phyloP scores from a whole-genome alignment of 2,797 vertebrate genomes.

The Pangasius krempfi region DNA sequence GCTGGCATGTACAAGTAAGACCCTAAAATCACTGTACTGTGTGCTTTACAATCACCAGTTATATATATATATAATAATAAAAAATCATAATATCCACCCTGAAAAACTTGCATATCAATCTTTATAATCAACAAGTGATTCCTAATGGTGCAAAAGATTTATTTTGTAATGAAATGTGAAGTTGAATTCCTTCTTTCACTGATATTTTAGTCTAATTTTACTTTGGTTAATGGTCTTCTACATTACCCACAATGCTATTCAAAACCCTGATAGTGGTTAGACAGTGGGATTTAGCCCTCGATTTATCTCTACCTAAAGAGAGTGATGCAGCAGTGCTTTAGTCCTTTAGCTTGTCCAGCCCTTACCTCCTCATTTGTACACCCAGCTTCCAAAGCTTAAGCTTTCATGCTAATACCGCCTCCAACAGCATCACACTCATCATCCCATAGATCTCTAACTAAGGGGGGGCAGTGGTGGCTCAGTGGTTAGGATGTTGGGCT shows the following conservation, averaged over 20 bases:
- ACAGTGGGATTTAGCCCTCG: neutral
- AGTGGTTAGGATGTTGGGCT: too few species aligned
- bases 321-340: neutral
- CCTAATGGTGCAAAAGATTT: neutral
- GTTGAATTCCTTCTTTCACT: neutral
- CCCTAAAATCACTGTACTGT: neutral
- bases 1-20: slow-evolving; percentile 66
- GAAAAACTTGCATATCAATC: neutral
- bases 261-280: neutral
- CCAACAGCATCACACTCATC: neutral
- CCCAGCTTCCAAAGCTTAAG: neutral
- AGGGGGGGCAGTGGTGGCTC: too few species aligned
- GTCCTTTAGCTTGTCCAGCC: neutral
- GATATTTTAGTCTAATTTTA: neutral
- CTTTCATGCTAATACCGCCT: neutral
- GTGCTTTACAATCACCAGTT: neutral
- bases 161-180: neutral
- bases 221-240: neutral
- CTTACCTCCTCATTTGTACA: neutral
- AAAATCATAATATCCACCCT: neutral
- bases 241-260: neutral
- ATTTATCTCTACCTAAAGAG: neutral
- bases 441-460: neutral
- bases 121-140: neutral
- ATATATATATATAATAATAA: neutral